Evolutionary conservation across 2,888 invertebrate genomes (phyloP).

Genomic region (Mystacides longicornis): DNA sequence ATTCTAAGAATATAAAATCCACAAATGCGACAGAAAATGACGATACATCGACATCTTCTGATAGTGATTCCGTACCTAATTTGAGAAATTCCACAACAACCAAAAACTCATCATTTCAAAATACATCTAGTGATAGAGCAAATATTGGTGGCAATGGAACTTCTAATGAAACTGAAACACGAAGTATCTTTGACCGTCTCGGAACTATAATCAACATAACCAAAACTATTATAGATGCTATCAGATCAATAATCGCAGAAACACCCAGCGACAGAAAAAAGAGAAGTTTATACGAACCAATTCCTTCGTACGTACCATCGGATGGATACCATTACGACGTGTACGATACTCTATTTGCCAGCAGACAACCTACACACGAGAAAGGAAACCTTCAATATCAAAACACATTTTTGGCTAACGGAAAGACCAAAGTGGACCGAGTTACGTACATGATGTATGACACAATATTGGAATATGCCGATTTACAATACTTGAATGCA

Average conservation of each 20-base stretch:
- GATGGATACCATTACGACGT: slow-evolving; percentile 12
- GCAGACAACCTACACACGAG: slow-evolving; percentile 17
- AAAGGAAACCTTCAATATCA: slow-evolving; percentile 24
- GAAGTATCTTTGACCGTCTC: too few species aligned
- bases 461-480: slow-evolving; percentile 67
- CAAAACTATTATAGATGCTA: too few species aligned
- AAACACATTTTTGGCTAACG: slow-evolving; percentile 41
- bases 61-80: neutral
- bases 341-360: too few species aligned
- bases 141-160: too few species aligned
- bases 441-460: slow-evolving; percentile 70
- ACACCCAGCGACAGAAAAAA: slow-evolving; percentile 31
- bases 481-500: slow-evolving; percentile 63
- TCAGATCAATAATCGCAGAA: neutral
- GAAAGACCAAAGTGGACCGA: slow-evolving; percentile 41
- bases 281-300: slow-evolving; percentile 34
- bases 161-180: too few species aligned
- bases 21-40: neutral
- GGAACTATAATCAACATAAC: too few species aligned
- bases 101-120: too few species aligned
- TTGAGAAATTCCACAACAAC: neutral
- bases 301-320: neutral
- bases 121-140: too few species aligned
- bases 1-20: neutral
- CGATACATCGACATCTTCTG: neutral